A percentile compares a stretch with the other conserved stretches of the same genome.
phyloP scores from a whole-genome alignment of 2,888 invertebrate species.

The Ectobius pallidus region DNA sequence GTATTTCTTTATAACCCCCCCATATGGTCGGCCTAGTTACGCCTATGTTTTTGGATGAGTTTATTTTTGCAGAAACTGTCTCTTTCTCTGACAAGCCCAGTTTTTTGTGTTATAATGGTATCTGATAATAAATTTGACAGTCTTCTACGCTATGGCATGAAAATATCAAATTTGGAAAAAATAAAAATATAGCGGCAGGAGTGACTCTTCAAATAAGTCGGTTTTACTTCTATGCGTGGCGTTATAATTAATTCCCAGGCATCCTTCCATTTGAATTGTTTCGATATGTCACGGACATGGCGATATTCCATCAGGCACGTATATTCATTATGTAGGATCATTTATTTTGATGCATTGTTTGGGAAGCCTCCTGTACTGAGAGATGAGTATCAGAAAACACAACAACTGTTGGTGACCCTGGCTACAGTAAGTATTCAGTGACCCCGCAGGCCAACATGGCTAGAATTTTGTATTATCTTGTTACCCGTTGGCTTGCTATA shows the following conservation, averaged over 20 bases:
- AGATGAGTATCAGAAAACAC: slow-evolving; percentile 6
- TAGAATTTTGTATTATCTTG: slow-evolving; percentile 20
- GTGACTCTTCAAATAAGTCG: too few relatives aligned
- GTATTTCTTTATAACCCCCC: too few relatives aligned
- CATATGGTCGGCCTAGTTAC: too few relatives aligned
- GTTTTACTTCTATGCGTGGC: too few relatives aligned
- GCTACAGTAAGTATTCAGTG: background rate
- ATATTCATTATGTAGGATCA: background rate
- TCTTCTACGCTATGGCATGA: too few relatives aligned
- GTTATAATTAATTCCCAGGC: background rate
- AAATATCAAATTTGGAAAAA: too few relatives aligned
- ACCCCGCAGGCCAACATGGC: background rate
- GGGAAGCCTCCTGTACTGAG: background rate
- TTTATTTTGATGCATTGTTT: background rate
- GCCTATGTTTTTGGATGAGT: too few relatives aligned
- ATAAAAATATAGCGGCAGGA: too few relatives aligned
- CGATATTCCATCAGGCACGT: background rate
- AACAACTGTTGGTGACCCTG: background rate
- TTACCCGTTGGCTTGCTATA: slow-evolving; percentile 1
- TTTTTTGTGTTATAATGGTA: too few relatives aligned
- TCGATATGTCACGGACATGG: background rate
- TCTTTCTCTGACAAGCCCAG: too few relatives aligned
- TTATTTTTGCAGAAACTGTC: too few relatives aligned
- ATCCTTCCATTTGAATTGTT: background rate
- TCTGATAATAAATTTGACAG: too few relatives aligned